Conservation (phyloP, 1,140 invertebrate genomes). For the Diprion similis region DNA sequence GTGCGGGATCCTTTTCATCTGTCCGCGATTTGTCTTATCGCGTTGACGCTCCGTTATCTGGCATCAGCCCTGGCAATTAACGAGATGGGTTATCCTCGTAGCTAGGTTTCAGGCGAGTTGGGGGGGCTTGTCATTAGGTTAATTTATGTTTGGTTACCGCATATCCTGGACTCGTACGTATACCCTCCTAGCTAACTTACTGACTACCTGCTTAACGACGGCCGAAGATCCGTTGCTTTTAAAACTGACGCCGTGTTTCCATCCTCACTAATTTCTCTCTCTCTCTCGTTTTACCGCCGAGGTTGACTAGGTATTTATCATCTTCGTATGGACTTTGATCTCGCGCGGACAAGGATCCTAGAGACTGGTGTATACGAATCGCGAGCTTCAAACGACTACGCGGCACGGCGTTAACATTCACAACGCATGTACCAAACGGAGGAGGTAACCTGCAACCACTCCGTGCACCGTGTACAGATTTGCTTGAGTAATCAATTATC, state of each 20-base stretch:
- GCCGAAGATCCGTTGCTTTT: not conserved
- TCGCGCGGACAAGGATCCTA: not conserved
- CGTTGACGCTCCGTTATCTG: not conserved
- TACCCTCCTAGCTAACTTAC: not conserved
- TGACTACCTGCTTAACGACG: not conserved
- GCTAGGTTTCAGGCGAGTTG: not conserved
- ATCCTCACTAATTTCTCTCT: too few relatives aligned
- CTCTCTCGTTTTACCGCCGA: too few relatives aligned
- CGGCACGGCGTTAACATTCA: not conserved
- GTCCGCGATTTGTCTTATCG: slow-evolving; percentile 7
- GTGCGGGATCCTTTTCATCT: not conserved
- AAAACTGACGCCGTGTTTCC: not conserved
- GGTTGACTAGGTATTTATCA: not conserved
- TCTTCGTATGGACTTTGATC: not conserved
- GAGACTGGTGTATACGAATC: not conserved
- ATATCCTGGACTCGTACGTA: too few relatives aligned
- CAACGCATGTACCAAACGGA: not conserved
- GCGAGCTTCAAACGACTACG: not conserved
- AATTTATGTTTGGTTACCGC: not conserved
- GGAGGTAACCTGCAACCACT: too few relatives aligned
- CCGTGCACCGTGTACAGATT: slow-evolving; percentile 4
- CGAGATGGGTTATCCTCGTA: not conserved
- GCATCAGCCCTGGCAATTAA: not conserved
- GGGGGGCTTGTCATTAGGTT: slow-evolving; percentile 1
- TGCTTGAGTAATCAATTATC: slow-evolving; percentile 3